phyloP scores from a whole-genome alignment of 2,113 vertebrate genomes.

The Theristicus caerulescens region DNA sequence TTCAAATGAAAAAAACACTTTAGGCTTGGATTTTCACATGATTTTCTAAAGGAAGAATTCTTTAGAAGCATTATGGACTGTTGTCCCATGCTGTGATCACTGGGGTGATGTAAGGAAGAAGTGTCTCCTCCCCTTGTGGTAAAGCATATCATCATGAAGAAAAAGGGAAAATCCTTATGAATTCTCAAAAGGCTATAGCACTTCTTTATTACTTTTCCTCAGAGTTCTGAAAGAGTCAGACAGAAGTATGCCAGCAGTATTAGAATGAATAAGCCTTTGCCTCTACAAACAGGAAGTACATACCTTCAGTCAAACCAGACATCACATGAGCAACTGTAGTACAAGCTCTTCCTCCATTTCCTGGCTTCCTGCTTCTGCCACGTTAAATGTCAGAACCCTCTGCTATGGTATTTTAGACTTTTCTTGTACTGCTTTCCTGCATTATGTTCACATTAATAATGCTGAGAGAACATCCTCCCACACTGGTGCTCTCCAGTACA shows the following conservation, averaged over 20 bases:
- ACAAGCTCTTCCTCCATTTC: neutral
- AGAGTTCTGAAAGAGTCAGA: neutral
- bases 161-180: neutral
- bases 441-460: neutral
- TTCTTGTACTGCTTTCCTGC: neutral
- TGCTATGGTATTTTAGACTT: neutral
- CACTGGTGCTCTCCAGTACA: neutral
- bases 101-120: neutral
- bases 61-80: neutral
- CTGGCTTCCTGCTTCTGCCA: neutral
- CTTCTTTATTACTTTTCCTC: neutral
- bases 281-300: neutral
- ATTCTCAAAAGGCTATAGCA: neutral
- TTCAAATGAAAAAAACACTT: neutral
- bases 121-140: neutral
- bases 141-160: neutral
- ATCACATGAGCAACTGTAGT: neutral
- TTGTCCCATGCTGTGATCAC: neutral
- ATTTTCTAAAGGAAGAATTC: neutral
- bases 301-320: neutral
- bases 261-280: neutral
- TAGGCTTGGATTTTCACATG: neutral
- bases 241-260: neutral
- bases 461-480: neutral
- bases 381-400: neutral